phyloP scores from a whole-genome alignment of 2,113 vertebrate species.

The Dicerorhinus sumatrensis region DNA sequence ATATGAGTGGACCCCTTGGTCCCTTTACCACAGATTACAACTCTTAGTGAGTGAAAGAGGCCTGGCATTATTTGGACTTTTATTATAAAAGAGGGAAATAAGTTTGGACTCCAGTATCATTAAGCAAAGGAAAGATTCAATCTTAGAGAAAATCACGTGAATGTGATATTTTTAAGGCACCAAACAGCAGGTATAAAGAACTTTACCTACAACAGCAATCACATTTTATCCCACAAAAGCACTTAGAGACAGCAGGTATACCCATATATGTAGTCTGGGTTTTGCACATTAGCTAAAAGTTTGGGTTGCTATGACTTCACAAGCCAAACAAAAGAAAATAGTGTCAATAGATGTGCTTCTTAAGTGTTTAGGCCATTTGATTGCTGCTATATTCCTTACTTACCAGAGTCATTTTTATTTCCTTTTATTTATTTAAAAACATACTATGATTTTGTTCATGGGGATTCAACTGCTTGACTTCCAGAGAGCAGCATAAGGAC shows the following conservation, averaged over 20 bases:
- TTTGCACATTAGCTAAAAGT: slow-evolving; percentile 48
- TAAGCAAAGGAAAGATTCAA: neutral
- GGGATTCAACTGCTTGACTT: neutral
- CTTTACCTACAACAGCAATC: neutral
- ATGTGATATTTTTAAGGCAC: neutral
- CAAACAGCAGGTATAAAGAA: slow-evolving; percentile 11
- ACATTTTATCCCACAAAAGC: slow-evolving; percentile 36
- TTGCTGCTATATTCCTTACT: neutral
- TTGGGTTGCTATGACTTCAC: slow-evolving; percentile 10
- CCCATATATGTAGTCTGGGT: slow-evolving; percentile 15
- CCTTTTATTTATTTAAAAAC: slow-evolving; percentile 21
- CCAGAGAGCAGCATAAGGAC: neutral
- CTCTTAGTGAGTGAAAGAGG: neutral
- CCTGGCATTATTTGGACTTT: neutral
- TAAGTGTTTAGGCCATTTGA: neutral
- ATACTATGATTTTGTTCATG: neutral
- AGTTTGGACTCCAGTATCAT: neutral
- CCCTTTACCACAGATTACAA: neutral
- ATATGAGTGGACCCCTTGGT: neutral
- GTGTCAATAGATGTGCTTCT: neutral
- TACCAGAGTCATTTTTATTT: neutral
- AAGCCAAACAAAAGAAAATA: slow-evolving; percentile 19
- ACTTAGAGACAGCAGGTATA: neutral
- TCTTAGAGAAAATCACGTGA: slow-evolving; percentile 43
- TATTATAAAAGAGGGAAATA: neutral